Evolutionary conservation across 2,888 invertebrate genomes (phyloP).

Genomic region (Molorchus minor): DNA sequence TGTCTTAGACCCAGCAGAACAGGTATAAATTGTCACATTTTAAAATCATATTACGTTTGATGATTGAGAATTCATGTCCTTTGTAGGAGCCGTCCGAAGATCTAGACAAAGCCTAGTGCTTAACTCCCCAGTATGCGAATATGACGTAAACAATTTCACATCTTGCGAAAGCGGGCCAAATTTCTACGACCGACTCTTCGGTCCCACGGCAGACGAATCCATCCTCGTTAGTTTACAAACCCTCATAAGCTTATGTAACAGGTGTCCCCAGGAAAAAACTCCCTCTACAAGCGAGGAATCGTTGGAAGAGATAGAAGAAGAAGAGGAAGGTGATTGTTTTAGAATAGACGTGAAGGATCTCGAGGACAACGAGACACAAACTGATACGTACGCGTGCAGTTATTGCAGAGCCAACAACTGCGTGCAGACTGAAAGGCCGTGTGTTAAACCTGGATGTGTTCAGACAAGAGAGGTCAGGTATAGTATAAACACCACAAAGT

Average conservation of each 20-base stretch:
- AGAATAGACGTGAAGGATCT: background rate
- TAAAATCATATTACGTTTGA: no score
- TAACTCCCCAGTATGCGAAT: no score
- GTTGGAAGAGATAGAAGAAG: background rate
- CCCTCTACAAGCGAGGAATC: background rate
- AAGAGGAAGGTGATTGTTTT: background rate
- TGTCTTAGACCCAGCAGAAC: no score
- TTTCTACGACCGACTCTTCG: conserved; percentile 43
- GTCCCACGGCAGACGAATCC: conserved; percentile 56
- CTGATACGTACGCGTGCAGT: no score
- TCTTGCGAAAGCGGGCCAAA: conserved; percentile 39
- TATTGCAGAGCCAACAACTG: background rate
- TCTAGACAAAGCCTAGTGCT: no score
- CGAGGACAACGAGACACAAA: background rate
- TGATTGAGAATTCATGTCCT: no score
- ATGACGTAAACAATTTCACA: no score
- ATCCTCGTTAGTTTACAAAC: conserved; percentile 55
- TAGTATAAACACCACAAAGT: no score
- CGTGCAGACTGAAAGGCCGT: background rate
- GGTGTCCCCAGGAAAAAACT: conserved; percentile 24
- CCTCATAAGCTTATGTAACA: conserved; percentile 40
- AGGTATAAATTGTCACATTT: no score
- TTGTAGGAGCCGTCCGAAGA: no score
- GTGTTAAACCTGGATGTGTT: background rate
- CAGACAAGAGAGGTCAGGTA: no score